Conservation (phyloP, 2,888 invertebrate species). For the Tenthredo notha region DNA sequence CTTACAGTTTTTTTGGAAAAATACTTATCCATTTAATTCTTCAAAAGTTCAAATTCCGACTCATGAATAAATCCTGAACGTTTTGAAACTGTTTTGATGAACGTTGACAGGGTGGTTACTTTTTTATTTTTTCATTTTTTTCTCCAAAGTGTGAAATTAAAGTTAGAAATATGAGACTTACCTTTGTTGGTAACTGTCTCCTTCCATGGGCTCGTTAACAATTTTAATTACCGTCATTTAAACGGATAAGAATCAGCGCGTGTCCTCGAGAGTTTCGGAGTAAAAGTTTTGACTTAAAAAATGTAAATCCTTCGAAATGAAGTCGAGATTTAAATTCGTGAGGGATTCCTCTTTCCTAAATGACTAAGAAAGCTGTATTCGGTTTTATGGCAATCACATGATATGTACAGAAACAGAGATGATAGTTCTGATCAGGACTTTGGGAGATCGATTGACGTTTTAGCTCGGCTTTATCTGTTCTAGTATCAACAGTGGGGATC, state of each 20-base stretch:
- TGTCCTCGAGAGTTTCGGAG: constrained; percentile 12
- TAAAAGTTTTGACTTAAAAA: neutral
- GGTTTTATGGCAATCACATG: neutral
- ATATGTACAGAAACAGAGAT: neutral
- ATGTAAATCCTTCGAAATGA: neutral
- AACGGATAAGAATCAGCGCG: constrained; percentile 15
- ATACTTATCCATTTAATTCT: neutral
- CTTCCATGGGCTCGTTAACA: constrained; percentile 18
- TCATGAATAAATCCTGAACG: neutral
- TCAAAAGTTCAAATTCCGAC: neutral
- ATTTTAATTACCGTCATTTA: constrained; percentile 39
- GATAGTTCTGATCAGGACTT: too few species aligned
- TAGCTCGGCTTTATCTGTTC: constrained; percentile 71
- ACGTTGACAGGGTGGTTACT: neutral
- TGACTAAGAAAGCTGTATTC: neutral
- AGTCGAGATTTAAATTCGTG: neutral
- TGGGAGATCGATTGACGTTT: neutral
- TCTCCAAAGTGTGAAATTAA: neutral
- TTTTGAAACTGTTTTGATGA: neutral
- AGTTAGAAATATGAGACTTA: neutral
- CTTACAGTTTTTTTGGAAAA: neutral
- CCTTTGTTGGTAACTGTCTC: neutral
- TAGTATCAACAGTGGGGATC: constrained; percentile 91
- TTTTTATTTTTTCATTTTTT: neutral
- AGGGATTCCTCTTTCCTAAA: neutral